These are phyloP conservation scores for Micromussa lordhowensis DNA, from an alignment of 92 coral and sea anemone genomes.

Conservation along the genomic window DNA sequence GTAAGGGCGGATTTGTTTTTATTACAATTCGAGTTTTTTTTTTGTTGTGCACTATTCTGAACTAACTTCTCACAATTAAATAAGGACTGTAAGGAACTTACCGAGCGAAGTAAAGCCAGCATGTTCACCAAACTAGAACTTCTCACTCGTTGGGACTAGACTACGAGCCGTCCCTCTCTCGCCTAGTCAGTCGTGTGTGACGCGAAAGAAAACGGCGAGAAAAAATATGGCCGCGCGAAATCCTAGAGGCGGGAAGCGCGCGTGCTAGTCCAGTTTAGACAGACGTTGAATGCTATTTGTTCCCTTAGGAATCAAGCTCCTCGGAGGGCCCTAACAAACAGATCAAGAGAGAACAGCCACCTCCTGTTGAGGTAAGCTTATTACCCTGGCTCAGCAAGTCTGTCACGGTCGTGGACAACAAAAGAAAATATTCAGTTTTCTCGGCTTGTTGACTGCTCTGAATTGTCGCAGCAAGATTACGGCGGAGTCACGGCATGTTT, in stretches of 20 bases:
- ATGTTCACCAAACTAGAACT: too few species aligned
- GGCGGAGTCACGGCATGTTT: conserved; percentile 36
- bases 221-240: too few species aligned
- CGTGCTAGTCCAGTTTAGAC: too few species aligned
- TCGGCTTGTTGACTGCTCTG: neutral
- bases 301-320: conserved; percentile 15
- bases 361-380: conserved; percentile 45
- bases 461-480: conserved; percentile 6
- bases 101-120: too few species aligned
- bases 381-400: neutral
- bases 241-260: too few species aligned
- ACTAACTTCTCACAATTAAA: too few species aligned
- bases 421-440: neutral
- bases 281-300: neutral
- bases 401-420: neutral
- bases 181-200: too few species aligned
- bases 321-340: conserved; percentile 42
- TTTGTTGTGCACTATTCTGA: too few species aligned
- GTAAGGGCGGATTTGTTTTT: conserved; percentile 1
- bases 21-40: neutral
- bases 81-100: too few species aligned
- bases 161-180: too few species aligned
- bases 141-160: too few species aligned
- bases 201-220: too few species aligned
- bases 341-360: conserved; percentile 31